These are phyloP conservation scores for Diglossa cyanea DNA, from an alignment of 2,797 vertebrate species.

Conservation along the genomic window DNA sequence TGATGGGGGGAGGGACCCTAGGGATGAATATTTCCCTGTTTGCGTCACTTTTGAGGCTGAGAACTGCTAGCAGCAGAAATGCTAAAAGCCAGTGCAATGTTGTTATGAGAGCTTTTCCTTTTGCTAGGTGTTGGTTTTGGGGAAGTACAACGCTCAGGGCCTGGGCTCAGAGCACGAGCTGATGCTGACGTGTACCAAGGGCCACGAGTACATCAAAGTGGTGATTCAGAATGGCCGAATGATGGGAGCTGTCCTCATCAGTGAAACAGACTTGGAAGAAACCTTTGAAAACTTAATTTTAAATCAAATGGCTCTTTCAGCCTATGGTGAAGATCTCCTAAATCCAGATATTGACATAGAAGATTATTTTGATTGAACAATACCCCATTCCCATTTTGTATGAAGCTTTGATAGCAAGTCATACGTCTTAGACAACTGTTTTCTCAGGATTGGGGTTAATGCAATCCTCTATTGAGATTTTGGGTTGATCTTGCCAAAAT, in stretches of 20 bases:
- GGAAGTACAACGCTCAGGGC: slow-evolving; percentile 92
- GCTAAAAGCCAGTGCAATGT: neutral
- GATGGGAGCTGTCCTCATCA: slow-evolving; percentile 91
- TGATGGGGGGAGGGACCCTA: too few relatives aligned
- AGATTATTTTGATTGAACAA: slow-evolving; percentile 92
- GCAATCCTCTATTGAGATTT: neutral
- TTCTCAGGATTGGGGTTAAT: neutral
- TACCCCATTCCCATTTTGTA: neutral
- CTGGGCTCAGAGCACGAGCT: slow-evolving; percentile 87
- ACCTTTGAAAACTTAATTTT: slow-evolving; percentile 98
- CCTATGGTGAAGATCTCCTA: slow-evolving; percentile 88
- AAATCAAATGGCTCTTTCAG: slow-evolving; percentile 93
- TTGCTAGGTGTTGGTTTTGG: slow-evolving; percentile 88
- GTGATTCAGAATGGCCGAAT: slow-evolving; percentile 87
- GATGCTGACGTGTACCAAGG: slow-evolving; percentile 90
- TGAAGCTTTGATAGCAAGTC: neutral
- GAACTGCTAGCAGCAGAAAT: neutral
- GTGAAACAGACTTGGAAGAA: slow-evolving; percentile 94
- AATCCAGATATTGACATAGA: slow-evolving; percentile 94
- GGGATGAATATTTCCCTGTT: neutral
- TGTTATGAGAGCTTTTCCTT: neutral
- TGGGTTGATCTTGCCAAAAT: neutral
- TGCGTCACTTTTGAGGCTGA: neutral
- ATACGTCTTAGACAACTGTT: neutral
- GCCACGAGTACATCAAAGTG: slow-evolving; percentile 89